These are phyloP conservation scores for Corythornis leucogaster DNA, from an alignment of 2,797 vertebrate genomes.

Conservation along the genomic window DNA sequence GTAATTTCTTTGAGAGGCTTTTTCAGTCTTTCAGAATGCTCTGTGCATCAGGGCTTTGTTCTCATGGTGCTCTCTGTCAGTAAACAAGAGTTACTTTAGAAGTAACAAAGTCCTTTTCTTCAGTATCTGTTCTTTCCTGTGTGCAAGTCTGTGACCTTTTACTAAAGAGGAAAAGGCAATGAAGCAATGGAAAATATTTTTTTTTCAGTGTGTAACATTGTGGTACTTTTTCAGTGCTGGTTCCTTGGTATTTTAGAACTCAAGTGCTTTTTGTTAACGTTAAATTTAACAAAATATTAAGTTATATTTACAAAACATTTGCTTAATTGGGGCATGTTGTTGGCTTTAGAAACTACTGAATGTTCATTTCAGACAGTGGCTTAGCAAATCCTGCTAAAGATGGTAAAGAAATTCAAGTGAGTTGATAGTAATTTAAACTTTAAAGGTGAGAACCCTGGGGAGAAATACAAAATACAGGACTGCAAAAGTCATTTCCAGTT, in stretches of 20 bases:
- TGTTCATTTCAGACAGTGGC: neutral
- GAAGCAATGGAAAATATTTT: conserved; percentile 54
- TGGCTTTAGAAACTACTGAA: neutral
- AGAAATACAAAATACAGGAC: neutral
- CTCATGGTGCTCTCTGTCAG: neutral
- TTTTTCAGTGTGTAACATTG: neutral
- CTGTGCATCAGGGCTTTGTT: conserved; percentile 9
- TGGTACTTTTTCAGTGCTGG: neutral
- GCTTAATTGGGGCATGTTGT: neutral
- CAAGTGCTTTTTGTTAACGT: neutral
- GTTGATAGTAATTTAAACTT: neutral
- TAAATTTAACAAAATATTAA: neutral
- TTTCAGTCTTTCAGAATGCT: neutral
- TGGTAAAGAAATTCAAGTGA: neutral
- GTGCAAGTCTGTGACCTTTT: conserved; percentile 2
- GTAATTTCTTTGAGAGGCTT: neutral
- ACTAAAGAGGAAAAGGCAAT: conserved; percentile 16
- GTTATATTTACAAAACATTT: neutral
- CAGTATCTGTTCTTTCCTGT: neutral
- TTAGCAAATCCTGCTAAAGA: neutral
- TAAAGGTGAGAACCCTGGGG: neutral
- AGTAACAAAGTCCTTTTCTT: conserved; percentile 50
- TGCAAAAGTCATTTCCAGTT: neutral
- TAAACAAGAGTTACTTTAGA: conserved; percentile 7
- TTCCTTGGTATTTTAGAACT: neutral